Base-by-base conservation (phyloP, 2,113 vertebrate species). In the Oreochromis aureus region DNA sequence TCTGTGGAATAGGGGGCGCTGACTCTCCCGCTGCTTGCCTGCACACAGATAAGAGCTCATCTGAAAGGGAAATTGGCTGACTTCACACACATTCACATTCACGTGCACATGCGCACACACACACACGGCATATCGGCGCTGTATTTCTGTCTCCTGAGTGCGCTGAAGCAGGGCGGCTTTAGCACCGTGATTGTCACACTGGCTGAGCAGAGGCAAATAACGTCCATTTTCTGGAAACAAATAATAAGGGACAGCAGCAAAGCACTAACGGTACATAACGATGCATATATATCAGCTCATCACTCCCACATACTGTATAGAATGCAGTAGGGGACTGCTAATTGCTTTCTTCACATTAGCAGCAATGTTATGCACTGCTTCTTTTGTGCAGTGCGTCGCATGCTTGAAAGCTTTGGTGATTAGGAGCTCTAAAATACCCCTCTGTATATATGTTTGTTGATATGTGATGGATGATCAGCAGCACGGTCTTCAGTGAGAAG, bases 11-110 rank as follows among this genome's bases (percentile, higher is more conserved):
- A 39, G 85, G 78, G 71, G 85, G 81, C 10, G 86, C 89, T 87
- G 85, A 66, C 88, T 86, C 83, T 86, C 88, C 85, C 81, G 69
- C 89, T 51, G 81, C 84, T 81, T 10, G 48, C 83, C 83, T 76
- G 82, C 79, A 69, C 27, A 6, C 82, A 82, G 84, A 93, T 87
- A 89, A 91, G 61, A 63, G 87, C 88, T 91, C 93, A 91, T 89
- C 88, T 91, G 84, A 91, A 93, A 90, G 91, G 88, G 89, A 93
- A 89, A 93, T 92, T 82, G 89, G 32, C 73, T 78, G 48, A 24
- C 30, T 58, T 32, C 86, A 36, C 82, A 82, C 81, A 61, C 59
- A 58, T 85, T 12, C 84, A 80, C 83, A 46, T 55, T 39, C 86
- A 80, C 39, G 4, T 61, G 76, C 73, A 44, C 78, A 80, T 76